These are phyloP conservation scores for Corythornis leucogaster DNA, from an alignment of 2,797 vertebrate species.

Conservation along the genomic window DNA sequence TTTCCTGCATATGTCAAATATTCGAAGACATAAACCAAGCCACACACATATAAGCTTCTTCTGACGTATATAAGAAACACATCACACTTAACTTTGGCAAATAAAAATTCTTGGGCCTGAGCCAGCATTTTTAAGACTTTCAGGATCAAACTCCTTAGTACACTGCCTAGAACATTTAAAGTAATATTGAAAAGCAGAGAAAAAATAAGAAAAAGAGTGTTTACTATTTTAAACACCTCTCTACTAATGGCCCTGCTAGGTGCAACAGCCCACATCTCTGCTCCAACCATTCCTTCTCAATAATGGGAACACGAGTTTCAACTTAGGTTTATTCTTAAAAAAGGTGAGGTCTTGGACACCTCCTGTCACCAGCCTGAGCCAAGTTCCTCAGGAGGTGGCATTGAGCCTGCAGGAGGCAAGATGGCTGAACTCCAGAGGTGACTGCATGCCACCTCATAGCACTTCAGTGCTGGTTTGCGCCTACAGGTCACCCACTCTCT, in stretches of 20 bases:
- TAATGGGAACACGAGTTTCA: neutral
- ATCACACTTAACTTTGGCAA: conserved; percentile 6
- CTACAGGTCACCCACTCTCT: neutral
- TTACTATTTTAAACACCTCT: neutral
- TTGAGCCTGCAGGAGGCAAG: rapidly evolving
- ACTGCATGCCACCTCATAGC: rapidly evolving
- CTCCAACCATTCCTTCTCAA: neutral
- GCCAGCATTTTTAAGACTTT: conserved; percentile 24
- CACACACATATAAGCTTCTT: neutral
- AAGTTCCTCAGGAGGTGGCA: neutral
- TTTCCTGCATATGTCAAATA: neutral
- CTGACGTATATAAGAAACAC: neutral
- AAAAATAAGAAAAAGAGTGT: neutral
- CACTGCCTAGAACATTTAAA: neutral
- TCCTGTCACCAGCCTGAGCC: neutral
- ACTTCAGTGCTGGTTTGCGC: neutral
- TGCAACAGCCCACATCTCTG: neutral
- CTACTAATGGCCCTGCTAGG: neutral
- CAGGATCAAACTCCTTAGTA: neutral
- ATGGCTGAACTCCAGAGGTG: neutral
- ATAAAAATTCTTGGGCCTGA: neutral
- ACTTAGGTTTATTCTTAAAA: neutral
- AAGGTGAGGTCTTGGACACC: neutral
- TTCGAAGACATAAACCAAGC: conserved; percentile 11
- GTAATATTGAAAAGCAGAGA: neutral